Percentiles rank a stretch among this genome's conserved stretches.
Conservation (phyloP, 2,888 invertebrate genomes). For the Synergus japonicus region DNA sequence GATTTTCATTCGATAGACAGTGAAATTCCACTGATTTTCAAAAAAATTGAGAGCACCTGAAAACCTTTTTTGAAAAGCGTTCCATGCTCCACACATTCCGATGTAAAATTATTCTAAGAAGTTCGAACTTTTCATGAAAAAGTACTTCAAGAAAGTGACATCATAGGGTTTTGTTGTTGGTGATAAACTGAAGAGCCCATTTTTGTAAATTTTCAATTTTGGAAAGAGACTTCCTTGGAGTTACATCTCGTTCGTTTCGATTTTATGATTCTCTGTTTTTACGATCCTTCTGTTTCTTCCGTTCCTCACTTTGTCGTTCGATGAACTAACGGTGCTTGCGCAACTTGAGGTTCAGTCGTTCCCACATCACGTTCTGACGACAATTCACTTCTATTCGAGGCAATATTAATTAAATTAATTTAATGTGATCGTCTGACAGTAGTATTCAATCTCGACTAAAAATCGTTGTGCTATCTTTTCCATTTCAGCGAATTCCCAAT, state of each 20-base stretch:
- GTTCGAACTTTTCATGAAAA: neutral
- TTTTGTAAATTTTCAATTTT: neutral
- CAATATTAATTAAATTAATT: conserved; percentile 34
- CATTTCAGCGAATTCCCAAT: conserved; percentile 9
- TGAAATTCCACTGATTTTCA: too few species aligned
- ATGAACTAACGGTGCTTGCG: conserved; percentile 13
- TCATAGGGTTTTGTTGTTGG: neutral
- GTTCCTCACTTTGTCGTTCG: neutral
- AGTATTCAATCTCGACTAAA: conserved; percentile 9
- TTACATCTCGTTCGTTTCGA: neutral
- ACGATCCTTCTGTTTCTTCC: neutral
- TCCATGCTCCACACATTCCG: too few species aligned
- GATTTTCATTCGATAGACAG: too few species aligned
- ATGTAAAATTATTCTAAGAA: neutral
- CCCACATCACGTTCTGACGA: conserved; percentile 9
- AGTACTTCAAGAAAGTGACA: neutral
- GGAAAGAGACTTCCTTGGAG: neutral
- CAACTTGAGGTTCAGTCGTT: neutral
- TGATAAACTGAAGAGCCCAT: neutral
- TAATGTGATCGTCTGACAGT: neutral
- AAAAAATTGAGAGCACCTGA: too few species aligned
- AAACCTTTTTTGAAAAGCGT: too few species aligned
- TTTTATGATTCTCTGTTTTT: neutral
- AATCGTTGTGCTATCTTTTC: conserved; percentile 22
- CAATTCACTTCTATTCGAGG: conserved; percentile 8